Conservation (phyloP, 2,113 vertebrate genomes). For the Pelodiscus sinensis region DNA sequence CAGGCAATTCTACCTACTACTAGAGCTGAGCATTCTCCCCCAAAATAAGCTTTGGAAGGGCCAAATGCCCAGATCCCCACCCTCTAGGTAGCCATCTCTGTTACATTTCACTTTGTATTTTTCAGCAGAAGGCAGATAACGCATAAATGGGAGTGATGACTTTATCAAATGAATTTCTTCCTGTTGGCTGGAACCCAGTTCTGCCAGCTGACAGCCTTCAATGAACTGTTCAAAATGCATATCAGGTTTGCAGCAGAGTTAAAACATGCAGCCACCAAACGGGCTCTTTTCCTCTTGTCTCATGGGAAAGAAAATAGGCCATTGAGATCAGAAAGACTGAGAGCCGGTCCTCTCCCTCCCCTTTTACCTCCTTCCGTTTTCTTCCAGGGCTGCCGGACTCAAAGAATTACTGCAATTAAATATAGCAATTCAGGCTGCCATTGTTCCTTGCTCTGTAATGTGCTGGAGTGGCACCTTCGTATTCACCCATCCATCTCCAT, state of each 20-base stretch:
- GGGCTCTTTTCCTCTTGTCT: fast-evolving
- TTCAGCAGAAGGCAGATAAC: constrained; percentile 8
- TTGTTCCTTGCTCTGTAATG: background rate
- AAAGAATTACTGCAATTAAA: background rate
- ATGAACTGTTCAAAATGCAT: fast-evolving
- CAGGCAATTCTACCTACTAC: background rate
- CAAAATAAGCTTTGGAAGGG: fast-evolving
- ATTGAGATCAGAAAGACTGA: background rate
- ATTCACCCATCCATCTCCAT: background rate
- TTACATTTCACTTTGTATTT: background rate
- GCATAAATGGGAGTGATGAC: background rate
- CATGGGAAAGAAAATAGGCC: background rate
- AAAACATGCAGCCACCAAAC: fast-evolving
- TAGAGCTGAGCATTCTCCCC: background rate
- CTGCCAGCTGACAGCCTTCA: background rate
- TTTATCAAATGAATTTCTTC: fast-evolving
- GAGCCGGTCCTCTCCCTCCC: background rate
- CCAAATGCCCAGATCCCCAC: background rate
- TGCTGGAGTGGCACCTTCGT: background rate
- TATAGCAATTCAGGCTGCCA: background rate
- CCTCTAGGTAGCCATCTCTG: fast-evolving
- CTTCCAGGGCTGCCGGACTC: background rate
- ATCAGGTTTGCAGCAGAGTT: fast-evolving
- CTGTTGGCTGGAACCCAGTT: background rate
- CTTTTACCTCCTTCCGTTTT: background rate